These are phyloP conservation scores for Macrophya alboannulata DNA, from an alignment of 2,888 invertebrate genomes.

Conservation along the genomic window DNA sequence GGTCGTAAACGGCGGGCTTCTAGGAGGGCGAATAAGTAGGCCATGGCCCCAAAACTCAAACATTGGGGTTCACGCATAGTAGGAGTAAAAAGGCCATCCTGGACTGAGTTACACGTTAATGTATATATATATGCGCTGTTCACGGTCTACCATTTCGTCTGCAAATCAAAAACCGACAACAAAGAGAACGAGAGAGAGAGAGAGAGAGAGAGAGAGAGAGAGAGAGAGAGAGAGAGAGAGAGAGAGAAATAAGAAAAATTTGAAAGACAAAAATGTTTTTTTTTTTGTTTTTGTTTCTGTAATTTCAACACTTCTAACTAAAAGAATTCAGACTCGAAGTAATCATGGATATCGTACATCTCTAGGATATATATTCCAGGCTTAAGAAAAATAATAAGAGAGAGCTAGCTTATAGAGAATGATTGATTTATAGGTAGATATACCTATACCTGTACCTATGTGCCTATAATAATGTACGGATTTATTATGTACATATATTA, in stretches of 20 bases:
- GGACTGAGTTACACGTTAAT: not conserved
- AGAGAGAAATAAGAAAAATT: not conserved
- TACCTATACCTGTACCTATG: too few relatives aligned
- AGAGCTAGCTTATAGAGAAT: not conserved
- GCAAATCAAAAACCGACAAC: too few relatives aligned
- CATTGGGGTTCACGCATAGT: constrained; percentile 50
- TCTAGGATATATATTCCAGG: not conserved
- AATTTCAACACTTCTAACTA: not conserved
- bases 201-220: too few relatives aligned
- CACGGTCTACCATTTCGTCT: not conserved
- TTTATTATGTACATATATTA: not conserved
- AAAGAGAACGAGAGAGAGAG: too few relatives aligned
- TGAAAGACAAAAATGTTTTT: too few relatives aligned
- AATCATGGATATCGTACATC: not conserved
- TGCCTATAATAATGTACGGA: not conserved
- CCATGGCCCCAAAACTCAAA: constrained; percentile 58
- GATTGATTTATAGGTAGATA: not conserved
- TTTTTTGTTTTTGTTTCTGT: not conserved
- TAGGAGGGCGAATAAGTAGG: constrained; percentile 57
- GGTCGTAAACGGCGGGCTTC: constrained; percentile 51
- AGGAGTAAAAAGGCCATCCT: not conserved
- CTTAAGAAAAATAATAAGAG: not conserved
- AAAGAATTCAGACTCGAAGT: not conserved
- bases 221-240: too few relatives aligned
- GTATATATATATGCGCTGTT: too few relatives aligned